Percentiles rank a stretch among this genome's conserved stretches.
Evolutionary conservation across 2,113 vertebrate species (phyloP).

Genomic region (Peromyscus maniculatus): DNA sequence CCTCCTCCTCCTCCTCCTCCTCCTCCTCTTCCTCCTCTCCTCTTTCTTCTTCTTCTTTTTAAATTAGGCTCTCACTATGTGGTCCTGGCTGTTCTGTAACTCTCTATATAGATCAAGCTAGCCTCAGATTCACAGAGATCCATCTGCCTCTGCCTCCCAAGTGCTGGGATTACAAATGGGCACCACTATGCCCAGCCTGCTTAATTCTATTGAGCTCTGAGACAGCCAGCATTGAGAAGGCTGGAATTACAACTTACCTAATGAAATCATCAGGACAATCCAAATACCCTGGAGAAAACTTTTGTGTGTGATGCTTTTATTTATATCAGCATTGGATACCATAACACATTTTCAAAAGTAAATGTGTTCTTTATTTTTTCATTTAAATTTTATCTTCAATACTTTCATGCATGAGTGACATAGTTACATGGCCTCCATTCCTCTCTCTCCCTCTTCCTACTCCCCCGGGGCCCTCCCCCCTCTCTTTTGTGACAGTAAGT

Average conservation of each 20-base stretch:
- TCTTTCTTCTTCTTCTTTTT: neutral
- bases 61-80: neutral
- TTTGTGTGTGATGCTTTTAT: neutral
- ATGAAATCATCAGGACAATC: neutral
- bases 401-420: neutral
- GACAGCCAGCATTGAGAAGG: neutral
- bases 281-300: neutral
- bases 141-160: neutral
- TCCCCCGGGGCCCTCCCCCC: neutral
- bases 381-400: neutral
- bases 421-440: neutral
- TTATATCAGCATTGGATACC: neutral
- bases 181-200: neutral
- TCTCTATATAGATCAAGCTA: neutral
- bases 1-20: neutral
- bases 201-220: neutral
- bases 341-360: neutral
- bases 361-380: neutral
- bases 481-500: neutral
- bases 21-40: too few species aligned
- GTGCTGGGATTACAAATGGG: neutral
- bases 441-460: neutral
- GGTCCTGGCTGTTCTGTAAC: neutral
- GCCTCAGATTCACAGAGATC: neutral
- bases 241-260: neutral